phyloP scores from a whole-genome alignment of 53 echinoderm and acorn worm species.

The Patiria pectinifera region DNA sequence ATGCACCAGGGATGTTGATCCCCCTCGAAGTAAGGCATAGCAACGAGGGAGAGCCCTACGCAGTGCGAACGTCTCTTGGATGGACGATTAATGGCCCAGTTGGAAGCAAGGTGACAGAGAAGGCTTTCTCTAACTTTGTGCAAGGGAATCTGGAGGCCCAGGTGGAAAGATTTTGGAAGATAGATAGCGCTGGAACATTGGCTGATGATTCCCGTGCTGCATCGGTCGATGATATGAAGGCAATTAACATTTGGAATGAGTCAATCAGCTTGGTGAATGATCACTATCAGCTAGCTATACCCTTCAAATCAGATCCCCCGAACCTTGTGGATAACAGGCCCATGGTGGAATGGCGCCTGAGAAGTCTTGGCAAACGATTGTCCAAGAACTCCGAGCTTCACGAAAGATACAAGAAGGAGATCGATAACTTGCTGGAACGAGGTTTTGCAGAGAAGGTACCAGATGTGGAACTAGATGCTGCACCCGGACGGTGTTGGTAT shows the following conservation, averaged over 20 bases:
- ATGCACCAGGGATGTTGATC: conserved; percentile 10
- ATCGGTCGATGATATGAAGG: no score
- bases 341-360: not conserved
- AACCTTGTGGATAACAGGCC: not conserved
- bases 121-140: no score
- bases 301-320: no score
- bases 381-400: not conserved
- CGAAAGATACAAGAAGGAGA: not conserved
- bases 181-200: no score
- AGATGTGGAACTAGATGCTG: not conserved
- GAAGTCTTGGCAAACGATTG: conserved; percentile 15
- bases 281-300: no score
- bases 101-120: not conserved
- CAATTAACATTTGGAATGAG: no score
- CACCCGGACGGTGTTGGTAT: conserved; percentile 55
- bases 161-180: no score
- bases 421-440: conserved; percentile 27
- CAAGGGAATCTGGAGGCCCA: no score
- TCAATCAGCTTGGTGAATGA: no score
- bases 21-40: not conserved
- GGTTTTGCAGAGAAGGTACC: conserved; percentile 57
- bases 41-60: conserved; percentile 10
- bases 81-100: not conserved
- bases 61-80: conserved; percentile 24
- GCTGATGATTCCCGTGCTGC: no score